These are phyloP conservation scores for Oxyruncus cristatus DNA, from an alignment of 2,113 vertebrate species.

Conservation along the genomic window DNA sequence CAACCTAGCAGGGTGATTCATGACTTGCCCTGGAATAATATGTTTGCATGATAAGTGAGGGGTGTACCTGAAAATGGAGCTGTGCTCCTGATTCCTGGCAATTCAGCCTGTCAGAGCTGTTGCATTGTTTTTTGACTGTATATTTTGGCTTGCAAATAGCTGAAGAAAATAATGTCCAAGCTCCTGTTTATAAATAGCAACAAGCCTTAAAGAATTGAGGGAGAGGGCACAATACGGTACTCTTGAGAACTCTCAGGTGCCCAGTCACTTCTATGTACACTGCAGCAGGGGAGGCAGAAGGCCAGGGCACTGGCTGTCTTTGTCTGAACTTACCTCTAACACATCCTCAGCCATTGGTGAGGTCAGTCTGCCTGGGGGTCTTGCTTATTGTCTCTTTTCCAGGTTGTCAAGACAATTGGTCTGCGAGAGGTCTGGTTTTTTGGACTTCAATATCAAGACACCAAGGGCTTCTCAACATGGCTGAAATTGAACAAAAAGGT, in stretches of 20 bases:
- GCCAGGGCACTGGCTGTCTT: neutral
- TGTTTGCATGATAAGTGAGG: neutral
- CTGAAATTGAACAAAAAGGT: conserved; percentile 99
- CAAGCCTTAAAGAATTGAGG: neutral
- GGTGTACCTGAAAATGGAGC: neutral
- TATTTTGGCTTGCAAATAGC: neutral
- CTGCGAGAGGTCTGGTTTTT: conserved; percentile 98
- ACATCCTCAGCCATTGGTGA: neutral
- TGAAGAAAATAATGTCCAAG: neutral
- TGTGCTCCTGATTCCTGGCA: neutral
- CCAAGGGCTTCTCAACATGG: conserved; percentile 97
- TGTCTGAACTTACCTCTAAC: neutral
- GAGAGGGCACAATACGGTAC: neutral
- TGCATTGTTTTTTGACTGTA: neutral
- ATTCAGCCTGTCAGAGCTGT: neutral
- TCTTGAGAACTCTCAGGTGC: neutral
- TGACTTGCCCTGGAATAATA: neutral
- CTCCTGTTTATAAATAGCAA: neutral
- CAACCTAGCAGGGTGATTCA: neutral
- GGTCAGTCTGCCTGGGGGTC: neutral
- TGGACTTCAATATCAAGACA: conserved; percentile 97
- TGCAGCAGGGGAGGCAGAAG: neutral
- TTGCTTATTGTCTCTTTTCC: neutral
- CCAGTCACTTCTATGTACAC: fast-evolving
- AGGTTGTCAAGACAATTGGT: conserved; percentile 99